Conservation (phyloP, 1,140 invertebrate genomes). For the Formica exsecta region DNA sequence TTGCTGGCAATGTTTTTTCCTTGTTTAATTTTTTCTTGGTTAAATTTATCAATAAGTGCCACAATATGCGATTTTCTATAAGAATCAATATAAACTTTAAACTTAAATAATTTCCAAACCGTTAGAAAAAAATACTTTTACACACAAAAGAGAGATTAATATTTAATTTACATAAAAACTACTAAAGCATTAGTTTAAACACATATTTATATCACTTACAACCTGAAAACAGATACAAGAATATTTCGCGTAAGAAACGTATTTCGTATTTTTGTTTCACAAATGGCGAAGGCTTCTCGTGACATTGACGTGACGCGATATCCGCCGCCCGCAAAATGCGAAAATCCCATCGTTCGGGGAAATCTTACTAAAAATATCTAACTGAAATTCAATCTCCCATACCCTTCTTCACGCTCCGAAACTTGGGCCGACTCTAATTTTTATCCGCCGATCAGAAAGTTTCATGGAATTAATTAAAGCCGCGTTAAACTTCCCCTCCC, state of each 20-base stretch:
- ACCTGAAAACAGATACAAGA: background rate
- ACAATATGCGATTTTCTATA: too few species aligned
- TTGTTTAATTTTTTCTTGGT: too few species aligned
- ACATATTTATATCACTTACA: background rate
- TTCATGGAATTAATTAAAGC: conserved; percentile 59
- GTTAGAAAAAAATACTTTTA: background rate
- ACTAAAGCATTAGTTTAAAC: background rate
- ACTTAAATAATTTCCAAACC: too few species aligned
- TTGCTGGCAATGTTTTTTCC: too few species aligned
- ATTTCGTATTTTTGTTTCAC: background rate
- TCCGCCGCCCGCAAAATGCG: background rate
- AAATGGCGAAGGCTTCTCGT: background rate
- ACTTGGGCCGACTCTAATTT: conserved; percentile 8
- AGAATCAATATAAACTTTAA: too few species aligned
- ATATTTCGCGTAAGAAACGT: background rate
- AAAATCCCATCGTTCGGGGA: conserved; percentile 6
- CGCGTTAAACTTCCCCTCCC: conserved; percentile 41
- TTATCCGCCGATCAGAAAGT: conserved; percentile 58
- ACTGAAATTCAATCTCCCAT: conserved; percentile 25
- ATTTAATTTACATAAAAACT: conserved; percentile 17
- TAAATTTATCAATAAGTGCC: too few species aligned
- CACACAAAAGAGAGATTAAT: background rate
- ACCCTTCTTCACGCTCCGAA: background rate
- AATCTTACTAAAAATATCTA: conserved; percentile 13
- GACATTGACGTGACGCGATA: conserved; percentile 17